Evolutionary conservation across 2,797 vertebrate genomes (phyloP).

Genomic region (Epinephelus awoara): DNA sequence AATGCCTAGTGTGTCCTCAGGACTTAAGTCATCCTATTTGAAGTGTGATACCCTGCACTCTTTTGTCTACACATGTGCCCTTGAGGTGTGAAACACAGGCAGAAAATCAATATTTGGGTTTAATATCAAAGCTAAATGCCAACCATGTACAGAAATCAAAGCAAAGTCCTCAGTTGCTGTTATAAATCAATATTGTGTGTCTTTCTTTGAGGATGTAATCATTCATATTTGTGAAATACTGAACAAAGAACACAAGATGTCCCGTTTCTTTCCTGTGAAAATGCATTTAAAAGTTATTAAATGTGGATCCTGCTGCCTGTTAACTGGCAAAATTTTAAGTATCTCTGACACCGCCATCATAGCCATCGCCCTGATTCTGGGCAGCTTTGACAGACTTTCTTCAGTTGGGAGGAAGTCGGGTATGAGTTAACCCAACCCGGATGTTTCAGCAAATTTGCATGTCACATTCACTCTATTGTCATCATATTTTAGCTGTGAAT

Average conservation of each 20-base stretch:
- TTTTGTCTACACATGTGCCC: background rate
- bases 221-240: background rate
- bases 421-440: conserved; percentile 57
- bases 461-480: background rate
- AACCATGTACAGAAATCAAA: background rate
- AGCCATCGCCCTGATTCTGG: background rate
- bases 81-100: background rate
- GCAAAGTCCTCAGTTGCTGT: too few species aligned
- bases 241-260: background rate
- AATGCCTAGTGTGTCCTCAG: conserved; percentile 20
- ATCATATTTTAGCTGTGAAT: conserved; percentile 1
- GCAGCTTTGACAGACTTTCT: background rate
- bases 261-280: background rate
- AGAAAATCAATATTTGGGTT: conserved; percentile 19
- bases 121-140: conserved; percentile 4
- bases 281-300: background rate
- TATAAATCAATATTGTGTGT: background rate
- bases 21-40: conserved; percentile 11
- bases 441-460: conserved; percentile 68
- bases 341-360: background rate
- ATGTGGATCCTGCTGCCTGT: background rate
- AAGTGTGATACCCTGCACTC: conserved; percentile 21
- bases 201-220: background rate
- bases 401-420: conserved; percentile 62
- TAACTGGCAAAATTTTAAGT: too few species aligned